Evolutionary conservation across 2,888 invertebrate genomes (phyloP), one percentile per base, ranked within the genome.

Genomic region (Drosophila macrospina): DNA sequence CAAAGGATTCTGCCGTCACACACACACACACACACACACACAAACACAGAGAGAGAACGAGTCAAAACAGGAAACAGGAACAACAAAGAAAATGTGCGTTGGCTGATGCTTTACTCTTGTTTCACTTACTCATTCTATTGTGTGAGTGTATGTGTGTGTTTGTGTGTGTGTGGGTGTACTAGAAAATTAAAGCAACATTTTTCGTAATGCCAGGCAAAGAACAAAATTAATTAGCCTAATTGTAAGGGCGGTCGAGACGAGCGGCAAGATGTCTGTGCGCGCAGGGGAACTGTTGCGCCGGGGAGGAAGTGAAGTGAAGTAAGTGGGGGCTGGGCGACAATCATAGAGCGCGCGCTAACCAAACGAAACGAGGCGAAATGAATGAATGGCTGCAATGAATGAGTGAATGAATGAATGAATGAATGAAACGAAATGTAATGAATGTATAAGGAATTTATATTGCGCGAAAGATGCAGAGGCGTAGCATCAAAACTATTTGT

Each of bases 181-280:
- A 78, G 69, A 86, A 87, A 86, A 86, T 87, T 87, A 83, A 87
- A 85, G 85, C 83, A 85, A 85, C 78, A 86, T 86, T 88, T 86
- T 83, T 86, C 86, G 80, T 79, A 88, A 81, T 81, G 74, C 86
- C 80, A 68, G 74, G 68, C 85, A 84, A 84, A 83, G 84, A 84
- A 83, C 88, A 81, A 87, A 88, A 87, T 87, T 88, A 86, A 87
- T 87, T 87, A 86, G 85, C 88, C 88, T 87, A 87, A 87, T 87
- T 88, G 87, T 87, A 76, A 85, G 85, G 87, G 88, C 80, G 84
- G 79, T 42, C 67, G 68, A 68, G 56, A 54, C 62, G 60, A 63
- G 34, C 45, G 41, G 13, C 42, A 44, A 55, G 55, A 44, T 42
- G 55, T 32, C 54, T 54, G n/a, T n/a, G n/a, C n/a, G n/a, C n/a